Evolutionary conservation across 2,797 vertebrate species (phyloP).

Genomic region (Ptychadena robeensis): DNA sequence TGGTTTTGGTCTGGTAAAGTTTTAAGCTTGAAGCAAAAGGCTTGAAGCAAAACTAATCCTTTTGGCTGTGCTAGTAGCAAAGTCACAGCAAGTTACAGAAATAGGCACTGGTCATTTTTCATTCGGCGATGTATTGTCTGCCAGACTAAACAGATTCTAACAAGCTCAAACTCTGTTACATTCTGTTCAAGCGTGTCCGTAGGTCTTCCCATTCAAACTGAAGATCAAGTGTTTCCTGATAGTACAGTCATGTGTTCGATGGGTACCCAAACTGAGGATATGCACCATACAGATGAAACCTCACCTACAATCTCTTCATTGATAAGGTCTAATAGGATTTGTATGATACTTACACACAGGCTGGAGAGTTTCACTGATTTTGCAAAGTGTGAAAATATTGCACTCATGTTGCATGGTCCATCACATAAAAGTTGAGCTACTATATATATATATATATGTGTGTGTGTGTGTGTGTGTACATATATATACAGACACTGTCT

Average conservation of each 20-base stretch:
- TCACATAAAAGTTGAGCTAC: no score
- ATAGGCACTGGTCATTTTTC: constrained; percentile 12
- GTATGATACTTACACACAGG: constrained; percentile 4
- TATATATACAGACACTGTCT: no score
- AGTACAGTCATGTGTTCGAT: constrained; percentile 53
- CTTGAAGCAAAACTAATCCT: neutral
- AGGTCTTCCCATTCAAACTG: constrained; percentile 58
- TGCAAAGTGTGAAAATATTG: neutral
- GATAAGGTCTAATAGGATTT: constrained; percentile 62
- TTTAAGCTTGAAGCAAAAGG: constrained; percentile 35
- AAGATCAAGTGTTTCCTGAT: constrained; percentile 32
- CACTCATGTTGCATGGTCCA: neutral
- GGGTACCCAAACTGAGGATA: constrained; percentile 44
- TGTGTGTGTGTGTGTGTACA: no score
- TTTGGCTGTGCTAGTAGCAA: neutral
- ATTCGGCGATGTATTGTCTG: constrained; percentile 12
- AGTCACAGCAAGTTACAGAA: constrained; percentile 12
- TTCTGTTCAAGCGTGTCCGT: constrained; percentile 62
- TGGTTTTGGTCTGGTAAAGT: constrained; percentile 42
- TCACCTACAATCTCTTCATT: constrained; percentile 27
- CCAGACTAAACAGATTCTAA: constrained; percentile 3
- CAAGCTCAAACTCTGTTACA: constrained; percentile 6
- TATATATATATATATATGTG: no score
- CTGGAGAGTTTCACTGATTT: constrained; percentile 30
- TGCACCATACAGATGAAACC: constrained; percentile 44